Percentiles rank a stretch among this genome's conserved stretches.
phyloP scores from a whole-genome alignment of 1,140 invertebrate species.

The Maconellicoccus hirsutus region DNA sequence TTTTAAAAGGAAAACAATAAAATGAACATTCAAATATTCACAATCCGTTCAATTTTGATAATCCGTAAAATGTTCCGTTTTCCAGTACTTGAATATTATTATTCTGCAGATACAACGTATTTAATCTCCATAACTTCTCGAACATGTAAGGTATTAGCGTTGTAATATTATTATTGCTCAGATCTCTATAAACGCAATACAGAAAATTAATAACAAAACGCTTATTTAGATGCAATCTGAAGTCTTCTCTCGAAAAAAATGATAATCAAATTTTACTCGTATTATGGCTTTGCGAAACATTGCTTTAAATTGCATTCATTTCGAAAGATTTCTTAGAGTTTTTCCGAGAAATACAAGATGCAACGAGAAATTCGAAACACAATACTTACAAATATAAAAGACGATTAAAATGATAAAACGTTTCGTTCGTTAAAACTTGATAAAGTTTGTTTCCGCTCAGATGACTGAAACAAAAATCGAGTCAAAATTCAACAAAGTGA shows the following conservation, averaged over 20 bases:
- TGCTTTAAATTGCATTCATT: no score
- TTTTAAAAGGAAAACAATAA: no score
- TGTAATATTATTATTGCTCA: slow-evolving; percentile 35
- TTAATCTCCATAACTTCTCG: slow-evolving; percentile 33
- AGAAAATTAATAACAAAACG: no score
- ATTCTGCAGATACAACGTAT: slow-evolving; percentile 34
- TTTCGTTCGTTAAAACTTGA: slow-evolving; percentile 30
- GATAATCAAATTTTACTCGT: no score
- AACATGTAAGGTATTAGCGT: slow-evolving; percentile 32
- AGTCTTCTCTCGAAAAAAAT: no score
- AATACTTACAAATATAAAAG: slow-evolving; percentile 34
- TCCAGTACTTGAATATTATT: slow-evolving; percentile 33
- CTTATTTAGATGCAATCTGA: no score
- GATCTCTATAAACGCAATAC: slow-evolving; percentile 27
- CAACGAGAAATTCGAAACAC: no score
- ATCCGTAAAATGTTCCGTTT: slow-evolving; percentile 33
- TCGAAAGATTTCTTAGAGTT: no score
- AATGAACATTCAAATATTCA: slow-evolving; percentile 30
- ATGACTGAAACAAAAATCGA: slow-evolving; percentile 30
- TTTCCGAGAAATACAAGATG: not conserved
- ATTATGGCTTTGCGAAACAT: not conserved
- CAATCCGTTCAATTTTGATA: slow-evolving; percentile 33
- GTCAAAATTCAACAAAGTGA: no score
- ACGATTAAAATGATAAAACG: slow-evolving; percentile 32
- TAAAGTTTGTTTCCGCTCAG: slow-evolving; percentile 32